phyloP scores from a whole-genome alignment of 2,113 vertebrate species.

The Carassius auratus region DNA sequence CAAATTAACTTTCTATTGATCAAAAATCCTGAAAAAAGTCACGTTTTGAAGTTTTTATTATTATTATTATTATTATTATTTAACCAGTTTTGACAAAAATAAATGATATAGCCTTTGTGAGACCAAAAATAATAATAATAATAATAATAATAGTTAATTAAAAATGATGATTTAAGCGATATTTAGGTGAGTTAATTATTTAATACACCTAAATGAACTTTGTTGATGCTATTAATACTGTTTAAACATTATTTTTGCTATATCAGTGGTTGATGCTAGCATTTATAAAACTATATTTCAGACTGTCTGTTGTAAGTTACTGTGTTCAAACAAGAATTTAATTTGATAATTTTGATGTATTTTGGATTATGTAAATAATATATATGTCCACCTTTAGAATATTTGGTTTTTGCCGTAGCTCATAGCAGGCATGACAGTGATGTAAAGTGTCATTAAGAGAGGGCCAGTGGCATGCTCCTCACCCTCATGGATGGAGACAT shows the following conservation, averaged over 20 bases:
- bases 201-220: neutral
- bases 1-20: no score
- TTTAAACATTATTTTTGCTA: neutral
- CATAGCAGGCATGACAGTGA: conserved; percentile 47
- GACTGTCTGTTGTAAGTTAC: no score
- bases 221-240: neutral
- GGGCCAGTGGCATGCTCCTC: conserved; percentile 46
- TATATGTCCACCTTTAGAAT: neutral
- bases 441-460: conserved; percentile 49
- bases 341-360: no score
- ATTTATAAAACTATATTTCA: neutral
- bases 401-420: conserved; percentile 2
- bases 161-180: no score
- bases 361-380: no score
- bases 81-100: neutral
- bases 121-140: no score
- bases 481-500: conserved; percentile 54
- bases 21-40: no score
- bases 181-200: neutral
- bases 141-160: no score
- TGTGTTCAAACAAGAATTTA: no score
- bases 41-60: neutral
- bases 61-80: neutral
- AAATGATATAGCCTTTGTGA: neutral
- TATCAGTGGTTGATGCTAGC: neutral